Conservation (phyloP, 2,113 vertebrate genomes). For the Microtus richardsoni region DNA sequence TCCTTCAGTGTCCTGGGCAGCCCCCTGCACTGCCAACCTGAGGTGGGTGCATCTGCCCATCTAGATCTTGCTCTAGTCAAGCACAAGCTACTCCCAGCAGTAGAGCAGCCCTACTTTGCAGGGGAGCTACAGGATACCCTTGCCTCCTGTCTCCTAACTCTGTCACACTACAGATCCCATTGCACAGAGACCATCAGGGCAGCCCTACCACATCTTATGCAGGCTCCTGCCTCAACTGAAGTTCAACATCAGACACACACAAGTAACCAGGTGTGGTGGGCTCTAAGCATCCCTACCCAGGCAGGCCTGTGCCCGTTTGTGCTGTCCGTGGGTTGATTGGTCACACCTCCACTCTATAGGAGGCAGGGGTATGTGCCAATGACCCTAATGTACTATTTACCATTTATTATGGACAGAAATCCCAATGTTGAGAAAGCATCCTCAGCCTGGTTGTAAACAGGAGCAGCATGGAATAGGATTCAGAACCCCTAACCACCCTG, state of each 20-base stretch:
- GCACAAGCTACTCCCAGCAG: background rate
- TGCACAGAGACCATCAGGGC: background rate
- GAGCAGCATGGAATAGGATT: background rate
- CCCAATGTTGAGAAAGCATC: background rate
- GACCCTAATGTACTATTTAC: background rate
- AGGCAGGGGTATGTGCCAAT: background rate
- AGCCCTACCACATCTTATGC: background rate
- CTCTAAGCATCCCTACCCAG: background rate
- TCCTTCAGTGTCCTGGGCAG: background rate
- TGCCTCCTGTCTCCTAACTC: background rate
- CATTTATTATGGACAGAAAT: background rate
- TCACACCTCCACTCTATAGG: background rate
- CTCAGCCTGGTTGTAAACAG: background rate
- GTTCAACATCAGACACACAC: background rate
- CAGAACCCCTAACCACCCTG: background rate
- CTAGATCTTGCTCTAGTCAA: background rate
- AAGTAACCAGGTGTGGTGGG: background rate
- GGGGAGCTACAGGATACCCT: background rate
- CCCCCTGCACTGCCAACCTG: background rate
- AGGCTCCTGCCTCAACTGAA: background rate
- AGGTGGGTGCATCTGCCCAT: background rate
- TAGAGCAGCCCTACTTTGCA: background rate
- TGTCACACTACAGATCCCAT: background rate
- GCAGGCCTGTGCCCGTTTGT: background rate
- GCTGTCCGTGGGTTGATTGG: background rate